Evolutionary conservation across 2,113 vertebrate species (phyloP), one percentile per base, ranked within the genome.

Genomic region (Otolemur garnettii): DNA sequence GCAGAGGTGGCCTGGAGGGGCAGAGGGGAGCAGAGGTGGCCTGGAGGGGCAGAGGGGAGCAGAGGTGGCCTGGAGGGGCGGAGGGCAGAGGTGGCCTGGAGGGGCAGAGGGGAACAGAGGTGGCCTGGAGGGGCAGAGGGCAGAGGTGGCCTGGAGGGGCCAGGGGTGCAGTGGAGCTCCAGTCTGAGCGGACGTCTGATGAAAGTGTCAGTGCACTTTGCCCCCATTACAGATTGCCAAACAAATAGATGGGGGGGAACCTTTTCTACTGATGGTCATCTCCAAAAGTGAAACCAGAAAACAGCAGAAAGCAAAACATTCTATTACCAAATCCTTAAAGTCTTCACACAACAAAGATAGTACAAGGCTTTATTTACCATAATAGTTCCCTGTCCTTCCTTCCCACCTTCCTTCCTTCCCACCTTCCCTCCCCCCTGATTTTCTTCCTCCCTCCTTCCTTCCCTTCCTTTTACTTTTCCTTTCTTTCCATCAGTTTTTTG

Each of bases 401-500:
- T 10, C n/a, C 19, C 60, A 45, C 13, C 3, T 71, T 78, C 55
- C n/a, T 59, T 90, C 57, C 7, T 62, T 10, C n/a, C 19, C 60
- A 45, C 10, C 15, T 86, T 60, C 30, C 1, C 55, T 17, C 45
- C 83, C 77, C 21, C 45, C 14, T 74, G 19, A 8, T 11, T 83
- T 71, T 11, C 19, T 91, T 55, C 26, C 2, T 50, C 8, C 38
- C 71, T 53, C 11, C 2, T n/a, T 80, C 28, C 33, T 4, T 87
- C 7, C 24, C 24, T 81, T 28, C 30, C 78, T 50, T 26, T 60
- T 28, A 11, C 50, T 1, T 45, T 81, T 82, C 50, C 50, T 93
- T 38, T 35, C 69, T 66, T 95, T 87, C 42, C 42, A 78, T 60
- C 21, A 45, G 42, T 45, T 87, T 94, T 89, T 82, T 78, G 24